A percentile compares a stretch with the other conserved stretches of the same genome.
Evolutionary conservation across 92 coral and sea anemone species (phyloP).

Genomic region (Porites divaricata): DNA sequence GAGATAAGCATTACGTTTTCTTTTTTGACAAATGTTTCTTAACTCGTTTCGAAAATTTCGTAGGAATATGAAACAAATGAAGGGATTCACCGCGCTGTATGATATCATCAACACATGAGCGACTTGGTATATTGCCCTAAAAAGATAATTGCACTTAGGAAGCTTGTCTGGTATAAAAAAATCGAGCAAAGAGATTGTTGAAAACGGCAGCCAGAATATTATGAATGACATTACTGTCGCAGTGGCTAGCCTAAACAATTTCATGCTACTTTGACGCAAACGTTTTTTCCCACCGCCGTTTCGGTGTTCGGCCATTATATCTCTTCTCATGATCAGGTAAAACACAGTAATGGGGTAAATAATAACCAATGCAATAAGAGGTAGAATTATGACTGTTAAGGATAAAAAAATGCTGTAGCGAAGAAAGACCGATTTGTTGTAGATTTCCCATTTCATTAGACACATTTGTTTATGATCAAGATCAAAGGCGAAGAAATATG

Average conservation of each 20-base stretch:
- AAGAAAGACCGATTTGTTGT: background rate
- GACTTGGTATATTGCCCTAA: background rate
- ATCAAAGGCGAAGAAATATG: slow-evolving; percentile 19
- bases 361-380: background rate
- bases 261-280: background rate
- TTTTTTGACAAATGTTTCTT: background rate
- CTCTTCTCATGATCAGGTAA: background rate
- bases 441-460: background rate
- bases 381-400: background rate
- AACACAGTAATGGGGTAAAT: background rate
- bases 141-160: background rate
- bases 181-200: background rate
- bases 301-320: slow-evolving; percentile 14
- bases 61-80: slow-evolving; percentile 19
- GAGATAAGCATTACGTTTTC: background rate
- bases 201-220: slow-evolving; percentile 5
- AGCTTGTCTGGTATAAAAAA: background rate
- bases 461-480: background rate
- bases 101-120: background rate
- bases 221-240: slow-evolving; percentile 15
- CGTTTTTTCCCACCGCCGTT: background rate
- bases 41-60: slow-evolving; percentile 28
- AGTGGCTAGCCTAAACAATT: background rate
- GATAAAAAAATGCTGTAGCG: background rate
- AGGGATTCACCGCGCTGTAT: slow-evolving; percentile 27